Evolutionary conservation across 1,140 invertebrate genomes (phyloP), one percentile per base, ranked within the genome.

Genomic region (Dysdera silvatica): DNA sequence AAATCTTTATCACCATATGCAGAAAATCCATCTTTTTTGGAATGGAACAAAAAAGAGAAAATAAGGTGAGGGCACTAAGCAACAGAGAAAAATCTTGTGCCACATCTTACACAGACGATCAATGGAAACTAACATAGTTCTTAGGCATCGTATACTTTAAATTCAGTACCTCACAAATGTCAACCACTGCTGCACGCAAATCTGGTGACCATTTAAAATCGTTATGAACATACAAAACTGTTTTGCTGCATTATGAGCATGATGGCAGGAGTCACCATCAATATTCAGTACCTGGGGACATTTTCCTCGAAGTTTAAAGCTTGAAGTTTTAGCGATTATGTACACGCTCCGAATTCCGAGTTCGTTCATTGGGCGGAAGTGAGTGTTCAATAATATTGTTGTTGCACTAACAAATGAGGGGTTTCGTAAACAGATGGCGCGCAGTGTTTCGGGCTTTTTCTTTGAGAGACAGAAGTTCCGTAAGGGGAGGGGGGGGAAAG

Each of bases 191-290:
- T 4, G 59, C 60, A 33, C 58, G 56, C 3, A 67, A 29, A 59
- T 72, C 69, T 16, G 61, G 10, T 14, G 66, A 68, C 67, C 69
- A 73, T 35, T 72, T 67, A 33, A 70, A 69, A 41, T 73, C 71
- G 48, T 65, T 71, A 35, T 67, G 37, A 4, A 73, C 8, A 53
- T 70, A 66, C 28, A 10, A 29, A 26, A 60, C 61, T 3, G 70
- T 16, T 28, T 69, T 0, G 64, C n/a, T 29, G 66, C 64, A 63
- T 67, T 72, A 28, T 72, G 69, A 0, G 65, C 52, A 52, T 72
- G 71, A 43, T 73, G 72, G 24, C 67, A 70, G 1, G 68, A 54
- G 54, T 73, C 71, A 4, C 71, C 71, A 67, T 72, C 69, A 26
- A 72, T 66, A 49, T 72, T 69, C 4, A 73, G 28, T 0, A 73